Percentiles rank a stretch among this genome's conserved stretches.
These are phyloP conservation scores for Molossus alvarezi DNA, from an alignment of 2,797 vertebrate species.

Conservation along the genomic window DNA sequence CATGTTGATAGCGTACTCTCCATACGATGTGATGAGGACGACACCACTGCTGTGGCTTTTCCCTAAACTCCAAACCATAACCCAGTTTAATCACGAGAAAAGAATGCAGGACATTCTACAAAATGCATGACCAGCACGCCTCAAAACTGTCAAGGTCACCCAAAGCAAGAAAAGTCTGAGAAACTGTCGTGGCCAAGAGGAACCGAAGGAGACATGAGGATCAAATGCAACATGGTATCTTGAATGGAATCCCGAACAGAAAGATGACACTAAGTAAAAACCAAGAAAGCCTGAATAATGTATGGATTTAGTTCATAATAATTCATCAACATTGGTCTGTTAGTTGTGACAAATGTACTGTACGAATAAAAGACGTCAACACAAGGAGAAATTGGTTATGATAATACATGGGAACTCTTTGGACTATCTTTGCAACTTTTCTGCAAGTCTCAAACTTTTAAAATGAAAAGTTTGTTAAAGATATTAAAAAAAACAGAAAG, in stretches of 20 bases:
- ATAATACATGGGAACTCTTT: background rate
- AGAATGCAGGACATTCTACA: background rate
- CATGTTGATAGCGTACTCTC: background rate
- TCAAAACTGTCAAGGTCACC: background rate
- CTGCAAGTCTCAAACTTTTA: slow-evolving; percentile 15
- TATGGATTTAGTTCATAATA: slow-evolving; percentile 10
- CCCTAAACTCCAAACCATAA: background rate
- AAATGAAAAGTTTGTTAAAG: slow-evolving; percentile 49
- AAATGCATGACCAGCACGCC: background rate
- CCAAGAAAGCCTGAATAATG: background rate
- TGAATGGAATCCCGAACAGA: background rate
- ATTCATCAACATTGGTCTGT: background rate
- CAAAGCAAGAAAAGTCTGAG: slow-evolving; percentile 5
- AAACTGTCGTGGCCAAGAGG: background rate
- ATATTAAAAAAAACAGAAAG: background rate
- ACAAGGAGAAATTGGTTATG: background rate
- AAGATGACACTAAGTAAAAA: slow-evolving; percentile 52
- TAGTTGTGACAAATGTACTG: slow-evolving; percentile 21
- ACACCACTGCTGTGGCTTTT: background rate
- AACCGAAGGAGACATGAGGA: too few relatives aligned
- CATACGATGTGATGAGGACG: background rate
- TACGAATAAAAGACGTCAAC: background rate
- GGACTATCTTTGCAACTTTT: background rate
- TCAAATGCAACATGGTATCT: background rate
- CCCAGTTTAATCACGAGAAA: background rate